Percentiles rank a stretch among this genome's conserved stretches.
Evolutionary conservation across 2,888 invertebrate genomes (phyloP).

Genomic region (Spatulosminthurus flaviceps): DNA sequence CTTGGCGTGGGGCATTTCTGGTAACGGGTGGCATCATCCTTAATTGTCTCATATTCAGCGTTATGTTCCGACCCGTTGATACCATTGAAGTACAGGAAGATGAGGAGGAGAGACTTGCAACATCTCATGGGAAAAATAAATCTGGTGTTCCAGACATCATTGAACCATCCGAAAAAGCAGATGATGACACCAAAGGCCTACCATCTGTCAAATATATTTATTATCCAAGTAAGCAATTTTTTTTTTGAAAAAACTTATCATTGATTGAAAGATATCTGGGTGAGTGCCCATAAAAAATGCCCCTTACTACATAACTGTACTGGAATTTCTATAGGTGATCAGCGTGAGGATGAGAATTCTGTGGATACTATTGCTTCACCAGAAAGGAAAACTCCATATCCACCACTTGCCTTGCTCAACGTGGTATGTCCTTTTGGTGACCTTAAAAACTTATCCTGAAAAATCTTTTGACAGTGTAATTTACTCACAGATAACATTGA

Average conservation of each 20-base stretch:
- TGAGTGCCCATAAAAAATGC: not conserved
- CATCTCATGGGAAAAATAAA: not conserved
- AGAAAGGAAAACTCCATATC: slow-evolving; percentile 9
- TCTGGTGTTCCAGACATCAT: slow-evolving; percentile 44
- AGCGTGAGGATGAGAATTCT: not conserved
- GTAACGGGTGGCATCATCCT: slow-evolving; percentile 84
- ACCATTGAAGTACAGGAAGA: slow-evolving; percentile 19
- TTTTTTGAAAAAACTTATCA: too few relatives aligned
- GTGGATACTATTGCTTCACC: slow-evolving; percentile 8
- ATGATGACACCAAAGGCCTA: not conserved
- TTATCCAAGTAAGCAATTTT: slow-evolving; percentile 24
- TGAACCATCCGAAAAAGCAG: slow-evolving; percentile 22
- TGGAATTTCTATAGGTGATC: not conserved
- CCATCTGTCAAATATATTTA: slow-evolving; percentile 38
- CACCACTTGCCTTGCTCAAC: not conserved
- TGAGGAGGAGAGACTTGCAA: slow-evolving; percentile 19
- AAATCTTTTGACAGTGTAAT: not conserved
- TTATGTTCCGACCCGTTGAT: slow-evolving; percentile 83
- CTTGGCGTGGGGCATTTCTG: slow-evolving; percentile 85
- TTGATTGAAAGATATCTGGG: slow-evolving; percentile 5
- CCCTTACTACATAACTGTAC: not conserved
- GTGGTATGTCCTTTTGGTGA: slow-evolving; percentile 19
- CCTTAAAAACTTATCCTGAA: not conserved
- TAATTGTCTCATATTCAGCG: slow-evolving; percentile 88
- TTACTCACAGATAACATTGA: not conserved